Percentiles rank a stretch among this genome's conserved stretches.
These are phyloP conservation scores for Prionailurus bengalensis DNA, from an alignment of 2,113 vertebrate species.

Conservation along the genomic window DNA sequence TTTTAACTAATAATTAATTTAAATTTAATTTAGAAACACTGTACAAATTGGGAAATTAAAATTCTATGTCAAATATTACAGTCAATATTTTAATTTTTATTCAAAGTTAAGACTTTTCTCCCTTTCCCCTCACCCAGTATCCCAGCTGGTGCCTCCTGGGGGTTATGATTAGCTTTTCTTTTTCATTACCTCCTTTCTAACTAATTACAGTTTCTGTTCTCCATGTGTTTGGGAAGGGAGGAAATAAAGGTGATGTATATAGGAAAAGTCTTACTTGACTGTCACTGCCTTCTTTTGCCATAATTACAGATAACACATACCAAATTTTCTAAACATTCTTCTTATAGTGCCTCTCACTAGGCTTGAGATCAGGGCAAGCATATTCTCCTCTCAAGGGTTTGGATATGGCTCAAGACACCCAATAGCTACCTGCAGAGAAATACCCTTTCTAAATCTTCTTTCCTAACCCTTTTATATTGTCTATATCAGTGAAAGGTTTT, in stretches of 20 bases:
- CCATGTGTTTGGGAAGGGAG: not conserved
- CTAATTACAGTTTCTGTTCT: not conserved
- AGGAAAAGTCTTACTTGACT: not conserved
- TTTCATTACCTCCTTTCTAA: not conserved
- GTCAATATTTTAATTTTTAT: constrained; percentile 9
- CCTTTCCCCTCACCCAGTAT: too few relatives aligned
- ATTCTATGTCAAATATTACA: not conserved
- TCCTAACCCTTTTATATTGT: not conserved
- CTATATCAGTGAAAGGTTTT: not conserved
- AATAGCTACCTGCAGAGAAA: not conserved
- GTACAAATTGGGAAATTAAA: not conserved
- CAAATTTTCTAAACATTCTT: not conserved
- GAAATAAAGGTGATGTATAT: not conserved
- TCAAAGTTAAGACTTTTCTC: not conserved
- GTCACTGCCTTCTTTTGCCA: not conserved
- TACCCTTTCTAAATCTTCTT: not conserved
- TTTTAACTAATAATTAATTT: not conserved
- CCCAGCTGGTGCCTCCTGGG: not conserved
- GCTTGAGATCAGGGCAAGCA: not conserved
- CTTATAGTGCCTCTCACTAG: not conserved
- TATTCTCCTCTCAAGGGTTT: not conserved
- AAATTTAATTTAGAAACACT: not conserved
- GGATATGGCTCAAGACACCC: not conserved
- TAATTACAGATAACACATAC: not conserved
- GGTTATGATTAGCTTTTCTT: not conserved